Evolutionary conservation across 2,888 invertebrate genomes (phyloP).

Genomic region (Druceiella hillmani): DNA sequence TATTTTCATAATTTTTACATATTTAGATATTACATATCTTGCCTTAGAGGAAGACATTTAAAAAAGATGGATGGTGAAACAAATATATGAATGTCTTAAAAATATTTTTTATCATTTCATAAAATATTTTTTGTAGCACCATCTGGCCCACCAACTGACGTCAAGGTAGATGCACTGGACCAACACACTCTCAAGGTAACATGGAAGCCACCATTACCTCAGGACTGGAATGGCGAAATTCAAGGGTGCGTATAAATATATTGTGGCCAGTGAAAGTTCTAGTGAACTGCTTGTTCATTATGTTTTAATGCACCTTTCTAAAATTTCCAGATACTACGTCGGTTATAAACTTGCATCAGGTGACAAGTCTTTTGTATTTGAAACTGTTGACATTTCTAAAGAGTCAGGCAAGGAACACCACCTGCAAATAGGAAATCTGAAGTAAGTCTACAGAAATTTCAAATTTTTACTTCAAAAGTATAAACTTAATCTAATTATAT

Average conservation of each 20-base stretch:
- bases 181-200: slow-evolving; percentile 82
- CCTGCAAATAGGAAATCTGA: slow-evolving; percentile 72
- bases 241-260: slow-evolving; percentile 35
- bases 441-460: slow-evolving; percentile 54
- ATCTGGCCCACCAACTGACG: slow-evolving; percentile 76
- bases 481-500: too few relatives aligned
- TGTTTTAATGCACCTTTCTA: too few relatives aligned
- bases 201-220: slow-evolving; percentile 86
- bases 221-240: slow-evolving; percentile 92
- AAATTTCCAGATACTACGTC: slow-evolving; percentile 82
- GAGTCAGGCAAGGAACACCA: slow-evolving; percentile 90
- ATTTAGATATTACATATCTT: too few relatives aligned
- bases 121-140: slow-evolving; percentile 46
- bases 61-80: too few relatives aligned
- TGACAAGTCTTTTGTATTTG: slow-evolving; percentile 84
- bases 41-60: too few relatives aligned
- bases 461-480: too few relatives aligned
- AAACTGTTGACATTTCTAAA: slow-evolving; percentile 86
- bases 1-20: too few relatives aligned
- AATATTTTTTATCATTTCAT: neutral
- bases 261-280: neutral
- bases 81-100: too few relatives aligned
- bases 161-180: slow-evolving; percentile 81
- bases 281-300: slow-evolving; percentile 3
- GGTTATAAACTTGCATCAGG: slow-evolving; percentile 81